Evolutionary conservation across 2,113 vertebrate genomes (phyloP).

Genomic region (Pholis gunnellus): DNA sequence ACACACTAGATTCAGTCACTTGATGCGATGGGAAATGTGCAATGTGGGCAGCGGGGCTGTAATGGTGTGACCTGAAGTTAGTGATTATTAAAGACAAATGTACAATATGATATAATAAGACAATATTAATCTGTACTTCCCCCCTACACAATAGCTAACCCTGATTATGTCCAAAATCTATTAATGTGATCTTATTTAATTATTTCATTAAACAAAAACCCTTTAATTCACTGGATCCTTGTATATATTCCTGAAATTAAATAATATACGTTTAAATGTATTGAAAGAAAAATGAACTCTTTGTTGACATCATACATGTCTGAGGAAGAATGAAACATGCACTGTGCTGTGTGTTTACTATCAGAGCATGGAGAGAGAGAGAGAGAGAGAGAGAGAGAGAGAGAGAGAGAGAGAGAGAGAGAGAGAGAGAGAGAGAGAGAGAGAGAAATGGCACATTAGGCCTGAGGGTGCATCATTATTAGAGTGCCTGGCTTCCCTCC

Average conservation of each 20-base stretch:
- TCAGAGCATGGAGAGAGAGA: constrained; percentile 45
- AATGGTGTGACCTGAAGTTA: neutral
- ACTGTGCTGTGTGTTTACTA: constrained; percentile 46
- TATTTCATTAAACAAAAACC: neutral
- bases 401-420: constrained; percentile 55
- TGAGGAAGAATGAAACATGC: constrained; percentile 41
- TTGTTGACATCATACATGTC: constrained; percentile 41
- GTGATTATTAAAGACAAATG: neutral
- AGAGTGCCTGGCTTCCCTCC: constrained; percentile 66
- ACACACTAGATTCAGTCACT: neutral
- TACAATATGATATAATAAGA: neutral
- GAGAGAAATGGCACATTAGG: constrained; percentile 75
- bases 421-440: constrained; percentile 56
- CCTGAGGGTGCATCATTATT: constrained; percentile 84
- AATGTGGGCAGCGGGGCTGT: neutral
- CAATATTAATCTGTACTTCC: neutral
- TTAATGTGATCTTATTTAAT: neutral
- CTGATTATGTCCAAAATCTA: neutral
- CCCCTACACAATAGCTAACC: neutral
- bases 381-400: constrained; percentile 57
- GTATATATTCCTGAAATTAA: neutral
- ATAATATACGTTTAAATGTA: constrained; percentile 27
- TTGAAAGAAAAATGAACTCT: constrained; percentile 49
- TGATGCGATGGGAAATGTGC: neutral
- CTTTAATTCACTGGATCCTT: neutral